A percentile compares a stretch with the other conserved stretches of the same genome.
Evolutionary conservation across 2,888 invertebrate species (phyloP).

Genomic region (Odontothrips loti): DNA sequence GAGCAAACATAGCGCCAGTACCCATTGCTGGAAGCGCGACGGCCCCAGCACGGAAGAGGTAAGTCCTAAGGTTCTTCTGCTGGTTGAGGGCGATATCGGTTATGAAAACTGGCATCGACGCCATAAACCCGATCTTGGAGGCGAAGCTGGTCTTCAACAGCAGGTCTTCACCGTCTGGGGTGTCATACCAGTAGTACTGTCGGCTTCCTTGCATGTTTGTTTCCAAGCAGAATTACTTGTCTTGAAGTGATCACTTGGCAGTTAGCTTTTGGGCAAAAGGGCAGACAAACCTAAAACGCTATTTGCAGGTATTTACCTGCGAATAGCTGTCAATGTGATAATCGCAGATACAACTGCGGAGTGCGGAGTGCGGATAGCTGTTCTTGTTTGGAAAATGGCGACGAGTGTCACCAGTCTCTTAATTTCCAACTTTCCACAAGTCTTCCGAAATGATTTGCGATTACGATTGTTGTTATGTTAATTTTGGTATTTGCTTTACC

Average conservation of each 20-base stretch:
- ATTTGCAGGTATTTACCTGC: not conserved
- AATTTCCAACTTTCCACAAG: no score
- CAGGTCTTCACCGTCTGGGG: not conserved
- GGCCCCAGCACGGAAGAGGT: not conserved
- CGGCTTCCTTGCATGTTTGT: not conserved
- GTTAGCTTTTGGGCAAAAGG: not conserved
- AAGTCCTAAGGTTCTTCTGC: not conserved
- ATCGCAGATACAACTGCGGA: no score
- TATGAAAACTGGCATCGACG: no score
- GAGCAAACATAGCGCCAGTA: not conserved
- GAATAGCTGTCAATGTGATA: no score
- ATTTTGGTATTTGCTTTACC: no score
- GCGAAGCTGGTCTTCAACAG: not conserved
- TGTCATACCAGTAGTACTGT: not conserved
- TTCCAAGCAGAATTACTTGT: not conserved
- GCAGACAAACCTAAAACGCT: not conserved
- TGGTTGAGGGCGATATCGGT: not conserved
- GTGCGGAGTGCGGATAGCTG: no score
- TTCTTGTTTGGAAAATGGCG: no score
- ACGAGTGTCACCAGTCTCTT: no score
- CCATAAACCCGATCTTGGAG: not conserved
- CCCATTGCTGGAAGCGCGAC: not conserved
- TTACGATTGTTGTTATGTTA: no score
- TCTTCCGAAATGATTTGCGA: no score
- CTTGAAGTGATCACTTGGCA: not conserved